Base-by-base conservation (phyloP, 2,888 invertebrate species). In the Neria commutata region DNA sequence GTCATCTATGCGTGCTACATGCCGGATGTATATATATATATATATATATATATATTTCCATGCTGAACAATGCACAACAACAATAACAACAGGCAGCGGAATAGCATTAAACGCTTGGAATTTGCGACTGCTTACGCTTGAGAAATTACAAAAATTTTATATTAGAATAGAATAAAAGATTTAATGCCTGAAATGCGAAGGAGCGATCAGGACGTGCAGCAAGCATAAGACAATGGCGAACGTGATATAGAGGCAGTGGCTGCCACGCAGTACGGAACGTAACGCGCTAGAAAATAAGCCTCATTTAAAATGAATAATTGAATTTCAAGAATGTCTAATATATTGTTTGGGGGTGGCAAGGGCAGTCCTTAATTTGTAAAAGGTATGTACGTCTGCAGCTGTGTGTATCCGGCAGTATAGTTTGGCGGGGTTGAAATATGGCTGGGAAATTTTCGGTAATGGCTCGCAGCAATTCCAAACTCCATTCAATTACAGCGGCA, bases 261-360 rank as follows among this genome's bases (percentile, higher is more conserved):
- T 5, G 29, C 5, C 29, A 37, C 37, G 37, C 10, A 37, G 4
- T 14, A 37, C 10, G n/a, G 11, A 37, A 14, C n/a, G 14, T 29
- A 8, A 37, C 8, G n/a, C 10, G 37, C 10, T 14, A 10, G 29
- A 4, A 40, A 52, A 48, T 52, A 57, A 34, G 57, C 47, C 34
- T 56, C 52, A 52, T 57, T 57, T 52, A 47, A 52, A 52, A 52
- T 51, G 47, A 37, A 52, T 52, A 57, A 57, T 57, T 57, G 51
- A 57, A 52, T 57, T 57, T 51, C 45, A 56, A 56, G 50, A 45
- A 56, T 56, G 49, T 40, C 8, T 33, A 29, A n/a, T 37, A n/a
- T 5, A 37, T 37, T 37, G 37, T 37, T 5, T 8, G 11, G 29
- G 29, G 29, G 11, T 29, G 11, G 11, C 29, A n/a, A n/a, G n/a